Conservation (phyloP, 1,140 invertebrate species). For the Cotesia glomerata region DNA sequence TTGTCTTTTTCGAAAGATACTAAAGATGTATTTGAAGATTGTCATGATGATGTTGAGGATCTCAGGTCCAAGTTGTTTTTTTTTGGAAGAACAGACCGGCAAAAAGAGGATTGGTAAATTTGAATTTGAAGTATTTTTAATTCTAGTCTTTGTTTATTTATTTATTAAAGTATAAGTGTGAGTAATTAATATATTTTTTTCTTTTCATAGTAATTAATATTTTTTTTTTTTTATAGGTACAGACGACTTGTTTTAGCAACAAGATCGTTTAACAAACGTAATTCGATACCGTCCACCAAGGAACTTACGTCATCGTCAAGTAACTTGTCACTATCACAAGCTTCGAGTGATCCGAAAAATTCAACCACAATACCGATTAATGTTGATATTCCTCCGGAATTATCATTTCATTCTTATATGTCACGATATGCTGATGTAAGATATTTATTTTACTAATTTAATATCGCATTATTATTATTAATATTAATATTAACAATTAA, state of each 20-base stretch:
- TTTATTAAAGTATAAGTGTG: background rate
- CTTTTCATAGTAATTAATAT: slow-evolving; percentile 26
- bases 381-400: slow-evolving; percentile 44
- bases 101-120: slow-evolving; percentile 88
- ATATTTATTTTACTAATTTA: slow-evolving; percentile 10
- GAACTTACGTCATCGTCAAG: slow-evolving; percentile 40
- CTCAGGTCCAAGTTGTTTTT: slow-evolving; percentile 66
- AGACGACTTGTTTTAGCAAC: slow-evolving; percentile 54
- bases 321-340: slow-evolving; percentile 33
- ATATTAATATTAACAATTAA: background rate
- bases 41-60: slow-evolving; percentile 46
- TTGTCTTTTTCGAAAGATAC: slow-evolving; percentile 45
- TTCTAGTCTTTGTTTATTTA: background rate
- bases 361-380: slow-evolving; percentile 33
- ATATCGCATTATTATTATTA: background rate
- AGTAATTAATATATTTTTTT: slow-evolving; percentile 25
- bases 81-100: slow-evolving; percentile 81
- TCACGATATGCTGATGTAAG: slow-evolving; percentile 51
- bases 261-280: slow-evolving; percentile 42
- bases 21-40: slow-evolving; percentile 53
- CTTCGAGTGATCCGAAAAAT: slow-evolving; percentile 45
- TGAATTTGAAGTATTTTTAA: background rate
- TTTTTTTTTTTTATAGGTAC: slow-evolving; percentile 44
- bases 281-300: slow-evolving; percentile 43
- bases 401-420: slow-evolving; percentile 57